phyloP scores from a whole-genome alignment of 2,888 invertebrate genomes.

The Rotaria magnacalcarata region DNA sequence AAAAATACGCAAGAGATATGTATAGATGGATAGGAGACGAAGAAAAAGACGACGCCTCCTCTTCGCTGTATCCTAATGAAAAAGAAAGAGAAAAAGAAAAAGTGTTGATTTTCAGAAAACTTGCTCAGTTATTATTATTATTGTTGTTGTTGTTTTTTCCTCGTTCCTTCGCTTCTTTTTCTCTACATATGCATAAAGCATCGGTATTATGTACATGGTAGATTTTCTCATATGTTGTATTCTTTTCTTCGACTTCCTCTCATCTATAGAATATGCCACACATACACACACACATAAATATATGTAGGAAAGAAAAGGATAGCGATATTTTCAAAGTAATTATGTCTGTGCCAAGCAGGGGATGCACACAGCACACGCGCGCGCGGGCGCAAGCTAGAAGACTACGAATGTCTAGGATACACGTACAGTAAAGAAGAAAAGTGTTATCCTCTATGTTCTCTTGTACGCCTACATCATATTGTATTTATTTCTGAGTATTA shows the following conservation, averaged over 20 bases:
- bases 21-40: background rate
- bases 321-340: slow-evolving; percentile 8
- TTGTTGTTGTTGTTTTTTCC: background rate
- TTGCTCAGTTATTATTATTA: background rate
- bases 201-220: background rate
- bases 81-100: background rate
- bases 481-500: background rate
- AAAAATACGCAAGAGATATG: slow-evolving; percentile 22
- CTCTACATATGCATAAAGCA: background rate
- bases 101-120: slow-evolving; percentile 22
- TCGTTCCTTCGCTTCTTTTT: background rate
- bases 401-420: no score
- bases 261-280: background rate
- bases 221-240: slow-evolving; percentile 7
- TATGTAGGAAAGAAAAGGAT: background rate
- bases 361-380: background rate
- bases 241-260: background rate
- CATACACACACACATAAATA: background rate
- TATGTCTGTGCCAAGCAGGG: background rate
- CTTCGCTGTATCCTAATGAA: background rate
- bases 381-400: background rate
- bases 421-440: background rate
- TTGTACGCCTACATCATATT: background rate
- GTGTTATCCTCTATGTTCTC: background rate
- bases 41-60: slow-evolving; percentile 1